Evolutionary conservation across 2,797 vertebrate genomes (phyloP), one percentile per base, ranked within the genome.

Genomic region (Neostethus bicornis): DNA sequence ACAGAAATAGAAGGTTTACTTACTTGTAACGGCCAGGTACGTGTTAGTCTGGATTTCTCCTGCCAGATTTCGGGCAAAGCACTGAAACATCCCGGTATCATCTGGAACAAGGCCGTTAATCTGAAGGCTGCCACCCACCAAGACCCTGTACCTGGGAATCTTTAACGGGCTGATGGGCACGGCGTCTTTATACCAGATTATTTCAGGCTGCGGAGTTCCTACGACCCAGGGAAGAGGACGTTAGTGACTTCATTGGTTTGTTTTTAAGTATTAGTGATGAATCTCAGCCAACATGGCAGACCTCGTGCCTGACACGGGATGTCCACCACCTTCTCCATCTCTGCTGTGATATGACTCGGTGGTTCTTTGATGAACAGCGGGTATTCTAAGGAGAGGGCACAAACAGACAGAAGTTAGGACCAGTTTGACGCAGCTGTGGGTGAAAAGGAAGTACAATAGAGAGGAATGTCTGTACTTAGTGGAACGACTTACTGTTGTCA

Each of bases 51-150:
- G 97, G 73, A 94, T 94, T 87, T 98, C 96, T 25, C 97, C 96
- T 0, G 95, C 96, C 0, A 90, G 84, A 3, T 97, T 98, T 63
- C 93, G 93, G 29, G 94, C 95, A 0, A 98, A 98, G 86, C 97
- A 99, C 87, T 99, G 97, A 87, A 98, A 97, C 95, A 98, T 98
- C 42, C 97, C 96, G 0, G 97, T 98, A 90, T 99, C 96, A 0
- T 96, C 95, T 0, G 97, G 97, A 65, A 95, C 66, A 62, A 98
- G 93, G 38, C 94, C 94, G 2, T 94, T 97, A 92, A 99, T 95
- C 91, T 96, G 95, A 61, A 99, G 90, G 67, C 94, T 93, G 71
- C 97, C 95, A 0, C 96, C 94, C 0, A 83, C 78, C 45, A 94
- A 81, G 52, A 96, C 93, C 66, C 91, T 91, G 92, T 97, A 96